phyloP scores from a whole-genome alignment of 2,797 vertebrate species.

The Perdix hodgsoniae region DNA sequence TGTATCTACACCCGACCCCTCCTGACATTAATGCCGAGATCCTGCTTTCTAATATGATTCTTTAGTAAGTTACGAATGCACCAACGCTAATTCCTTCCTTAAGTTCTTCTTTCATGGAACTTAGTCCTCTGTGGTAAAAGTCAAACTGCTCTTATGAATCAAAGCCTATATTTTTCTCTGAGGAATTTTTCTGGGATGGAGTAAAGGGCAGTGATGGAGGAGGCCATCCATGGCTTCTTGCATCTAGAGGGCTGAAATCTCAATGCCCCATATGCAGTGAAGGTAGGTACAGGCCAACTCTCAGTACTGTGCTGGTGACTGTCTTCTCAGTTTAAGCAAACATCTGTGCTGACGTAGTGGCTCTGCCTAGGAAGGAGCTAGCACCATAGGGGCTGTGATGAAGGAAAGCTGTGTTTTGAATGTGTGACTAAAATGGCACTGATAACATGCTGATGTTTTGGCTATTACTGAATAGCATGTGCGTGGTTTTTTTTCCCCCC shows the following conservation, averaged over 20 bases:
- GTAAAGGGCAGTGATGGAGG: not conserved
- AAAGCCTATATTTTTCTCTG: not conserved
- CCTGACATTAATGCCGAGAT: rapidly evolving
- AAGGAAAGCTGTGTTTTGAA: not conserved
- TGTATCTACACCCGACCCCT: not conserved
- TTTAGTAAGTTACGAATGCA: not conserved
- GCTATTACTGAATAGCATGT: not conserved
- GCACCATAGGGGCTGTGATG: not conserved
- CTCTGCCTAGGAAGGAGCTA: not conserved
- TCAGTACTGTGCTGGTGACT: not conserved
- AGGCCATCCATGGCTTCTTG: not conserved
- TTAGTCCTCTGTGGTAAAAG: not conserved
- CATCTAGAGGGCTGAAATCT: not conserved
- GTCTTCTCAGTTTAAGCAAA: not conserved
- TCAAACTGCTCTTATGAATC: not conserved
- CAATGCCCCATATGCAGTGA: not conserved
- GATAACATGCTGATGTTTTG: not conserved
- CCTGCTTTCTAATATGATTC: not conserved
- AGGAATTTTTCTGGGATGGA: not conserved
- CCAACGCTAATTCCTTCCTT: not conserved
- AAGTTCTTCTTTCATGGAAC: not conserved
- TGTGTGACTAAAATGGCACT: not conserved
- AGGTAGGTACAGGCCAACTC: not conserved
- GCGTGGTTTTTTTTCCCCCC: not conserved
- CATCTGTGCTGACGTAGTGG: not conserved